phyloP scores from a whole-genome alignment of 1,140 invertebrate species.

The Drosophila equinoxialis region DNA sequence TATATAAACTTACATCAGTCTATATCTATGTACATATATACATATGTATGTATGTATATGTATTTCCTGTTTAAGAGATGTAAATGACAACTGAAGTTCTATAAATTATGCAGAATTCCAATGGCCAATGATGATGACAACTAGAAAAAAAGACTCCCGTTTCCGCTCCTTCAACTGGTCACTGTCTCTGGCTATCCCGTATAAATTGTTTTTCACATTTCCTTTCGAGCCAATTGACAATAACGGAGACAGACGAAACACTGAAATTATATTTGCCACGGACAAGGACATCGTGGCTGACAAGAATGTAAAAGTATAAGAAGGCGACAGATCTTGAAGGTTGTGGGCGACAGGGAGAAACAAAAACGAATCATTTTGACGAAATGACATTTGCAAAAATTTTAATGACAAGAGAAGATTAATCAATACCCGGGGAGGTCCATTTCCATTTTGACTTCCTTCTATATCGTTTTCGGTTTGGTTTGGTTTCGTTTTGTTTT shows the following conservation, averaged over 20 bases:
- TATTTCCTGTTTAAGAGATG: constrained; percentile 56
- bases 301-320: background rate
- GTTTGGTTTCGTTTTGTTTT: constrained; percentile 31
- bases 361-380: constrained; percentile 52
- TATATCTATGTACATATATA: too few species aligned
- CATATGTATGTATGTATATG: background rate
- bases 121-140: constrained; percentile 50
- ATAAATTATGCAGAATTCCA: constrained; percentile 71
- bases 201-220: constrained; percentile 44
- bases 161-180: background rate
- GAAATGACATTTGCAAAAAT: constrained; percentile 74
- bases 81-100: constrained; percentile 68
- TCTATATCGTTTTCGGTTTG: background rate
- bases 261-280: background rate
- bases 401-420: constrained; percentile 73
- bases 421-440: constrained; percentile 55
- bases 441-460: constrained; percentile 19
- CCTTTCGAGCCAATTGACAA: constrained; percentile 28
- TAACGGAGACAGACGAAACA: constrained; percentile 24
- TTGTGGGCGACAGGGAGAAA: background rate
- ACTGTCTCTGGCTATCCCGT: background rate
- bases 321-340: too few species aligned
- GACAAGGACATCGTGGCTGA: constrained; percentile 3
- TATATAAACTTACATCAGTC: background rate
- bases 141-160: background rate